These are phyloP conservation scores for Hystrix cristata DNA, from an alignment of 2,113 vertebrate genomes.

Conservation along the genomic window DNA sequence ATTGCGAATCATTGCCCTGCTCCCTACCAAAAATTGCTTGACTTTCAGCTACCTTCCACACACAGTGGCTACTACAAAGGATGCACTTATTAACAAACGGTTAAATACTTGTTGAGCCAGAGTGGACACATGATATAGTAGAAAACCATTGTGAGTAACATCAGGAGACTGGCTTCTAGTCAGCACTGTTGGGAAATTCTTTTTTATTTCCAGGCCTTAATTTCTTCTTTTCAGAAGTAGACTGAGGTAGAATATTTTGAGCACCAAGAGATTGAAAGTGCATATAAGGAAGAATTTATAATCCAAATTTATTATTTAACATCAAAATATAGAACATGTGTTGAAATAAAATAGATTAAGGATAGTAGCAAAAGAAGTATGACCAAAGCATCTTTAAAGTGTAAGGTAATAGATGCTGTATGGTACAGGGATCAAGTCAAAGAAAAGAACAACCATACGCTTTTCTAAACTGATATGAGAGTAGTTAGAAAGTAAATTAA, in stretches of 20 bases:
- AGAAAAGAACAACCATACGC: neutral
- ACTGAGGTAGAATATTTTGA: neutral
- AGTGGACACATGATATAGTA: neutral
- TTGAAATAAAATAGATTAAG: neutral
- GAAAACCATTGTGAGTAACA: neutral
- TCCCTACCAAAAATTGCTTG: neutral
- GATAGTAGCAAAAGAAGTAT: neutral
- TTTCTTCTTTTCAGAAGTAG: neutral
- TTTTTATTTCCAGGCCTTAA: neutral
- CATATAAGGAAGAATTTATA: neutral
- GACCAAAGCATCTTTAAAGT: neutral
- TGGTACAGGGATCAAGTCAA: neutral
- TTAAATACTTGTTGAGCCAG: neutral
- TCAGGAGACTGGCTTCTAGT: neutral
- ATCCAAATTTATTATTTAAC: neutral
- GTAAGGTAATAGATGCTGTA: neutral
- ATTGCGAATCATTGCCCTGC: neutral
- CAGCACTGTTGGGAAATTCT: neutral
- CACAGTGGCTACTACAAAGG: neutral
- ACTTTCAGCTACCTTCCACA: neutral
- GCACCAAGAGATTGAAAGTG: neutral
- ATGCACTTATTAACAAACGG: neutral
- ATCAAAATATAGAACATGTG: neutral
- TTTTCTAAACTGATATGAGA: slow-evolving; percentile 1
- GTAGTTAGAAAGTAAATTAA: slow-evolving; percentile 18